Percentiles rank a stretch among this genome's conserved stretches.
Evolutionary conservation across 2,797 vertebrate genomes (phyloP).

Genomic region (Centroberyx gerrardi): DNA sequence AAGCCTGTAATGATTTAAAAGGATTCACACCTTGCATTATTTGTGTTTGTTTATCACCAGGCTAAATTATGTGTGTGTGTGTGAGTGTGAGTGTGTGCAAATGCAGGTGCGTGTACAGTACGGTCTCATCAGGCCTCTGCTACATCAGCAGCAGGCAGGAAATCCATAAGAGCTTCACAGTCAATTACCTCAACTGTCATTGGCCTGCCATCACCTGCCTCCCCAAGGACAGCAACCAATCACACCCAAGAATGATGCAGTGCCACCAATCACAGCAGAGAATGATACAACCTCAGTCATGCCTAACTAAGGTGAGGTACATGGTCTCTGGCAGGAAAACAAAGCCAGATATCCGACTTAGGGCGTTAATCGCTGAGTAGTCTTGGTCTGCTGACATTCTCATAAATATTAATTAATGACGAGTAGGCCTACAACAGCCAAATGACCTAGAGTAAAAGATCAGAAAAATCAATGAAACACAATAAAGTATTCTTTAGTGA

Average conservation of each 20-base stretch:
- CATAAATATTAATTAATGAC: background rate
- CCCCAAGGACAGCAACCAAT: constrained; percentile 73
- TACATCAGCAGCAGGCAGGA: constrained; percentile 70
- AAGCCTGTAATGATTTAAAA: background rate
- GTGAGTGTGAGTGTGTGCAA: constrained; percentile 9
- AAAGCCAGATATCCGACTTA: constrained; percentile 12
- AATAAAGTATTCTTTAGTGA: background rate
- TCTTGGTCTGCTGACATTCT: constrained; percentile 7
- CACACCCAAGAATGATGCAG: constrained; percentile 57
- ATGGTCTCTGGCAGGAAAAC: background rate
- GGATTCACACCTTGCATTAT: constrained; percentile 31
- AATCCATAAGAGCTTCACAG: constrained; percentile 75
- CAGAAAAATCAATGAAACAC: background rate
- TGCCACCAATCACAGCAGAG: constrained; percentile 52
- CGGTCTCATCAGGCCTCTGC: constrained; percentile 55
- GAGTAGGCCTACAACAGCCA: background rate
- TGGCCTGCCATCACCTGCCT: constrained; percentile 52
- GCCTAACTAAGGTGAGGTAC: constrained; percentile 19
- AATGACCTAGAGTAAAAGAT: background rate
- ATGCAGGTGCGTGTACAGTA: constrained; percentile 45
- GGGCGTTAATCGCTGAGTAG: constrained; percentile 5
- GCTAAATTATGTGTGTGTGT: constrained; percentile 9
- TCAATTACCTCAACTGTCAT: constrained; percentile 77
- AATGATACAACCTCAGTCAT: constrained; percentile 52
- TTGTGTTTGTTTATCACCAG: constrained; percentile 36